A percentile compares a stretch with the other conserved stretches of the same genome.
Conservation (phyloP, 1,140 invertebrate genomes). For the Diachasma alloeum region DNA sequence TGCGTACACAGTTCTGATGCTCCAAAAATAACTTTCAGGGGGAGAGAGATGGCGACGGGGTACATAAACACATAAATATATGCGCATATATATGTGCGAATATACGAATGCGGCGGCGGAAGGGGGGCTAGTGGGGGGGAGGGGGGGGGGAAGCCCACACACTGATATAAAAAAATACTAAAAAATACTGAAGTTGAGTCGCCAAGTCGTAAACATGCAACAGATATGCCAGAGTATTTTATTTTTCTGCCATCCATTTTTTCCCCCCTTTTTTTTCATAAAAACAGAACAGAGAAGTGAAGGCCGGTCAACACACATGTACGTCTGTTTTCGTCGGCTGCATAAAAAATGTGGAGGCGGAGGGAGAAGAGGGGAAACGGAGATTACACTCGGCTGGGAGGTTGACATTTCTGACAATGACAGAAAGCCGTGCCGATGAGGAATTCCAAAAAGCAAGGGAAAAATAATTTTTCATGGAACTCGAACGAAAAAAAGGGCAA, state of each 20-base stretch:
- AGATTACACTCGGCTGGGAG: too few species aligned
- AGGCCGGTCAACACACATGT: neutral
- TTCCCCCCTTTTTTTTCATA: neutral
- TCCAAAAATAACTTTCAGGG: slow-evolving; percentile 16
- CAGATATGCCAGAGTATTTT: neutral
- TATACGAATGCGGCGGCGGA: neutral
- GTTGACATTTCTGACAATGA: too few species aligned
- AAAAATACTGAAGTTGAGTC: neutral
- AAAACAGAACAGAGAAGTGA: neutral
- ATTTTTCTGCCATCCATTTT: neutral
- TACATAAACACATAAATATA: slow-evolving; percentile 12
- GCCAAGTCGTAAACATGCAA: neutral
- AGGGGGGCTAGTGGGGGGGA: neutral
- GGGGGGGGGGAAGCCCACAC: neutral
- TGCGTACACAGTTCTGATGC: neutral
- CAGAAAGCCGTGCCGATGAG: too few species aligned
- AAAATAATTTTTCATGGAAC: too few species aligned
- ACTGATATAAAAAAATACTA: neutral
- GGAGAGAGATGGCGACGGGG: neutral
- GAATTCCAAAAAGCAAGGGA: too few species aligned
- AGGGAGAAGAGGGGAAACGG: neutral
- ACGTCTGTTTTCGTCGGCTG: neutral
- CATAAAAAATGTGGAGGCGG: neutral
- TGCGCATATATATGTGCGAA: neutral
- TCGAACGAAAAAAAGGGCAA: neutral